phyloP scores from a whole-genome alignment of 2,888 invertebrate genomes.

The Acrobasis suavella region DNA sequence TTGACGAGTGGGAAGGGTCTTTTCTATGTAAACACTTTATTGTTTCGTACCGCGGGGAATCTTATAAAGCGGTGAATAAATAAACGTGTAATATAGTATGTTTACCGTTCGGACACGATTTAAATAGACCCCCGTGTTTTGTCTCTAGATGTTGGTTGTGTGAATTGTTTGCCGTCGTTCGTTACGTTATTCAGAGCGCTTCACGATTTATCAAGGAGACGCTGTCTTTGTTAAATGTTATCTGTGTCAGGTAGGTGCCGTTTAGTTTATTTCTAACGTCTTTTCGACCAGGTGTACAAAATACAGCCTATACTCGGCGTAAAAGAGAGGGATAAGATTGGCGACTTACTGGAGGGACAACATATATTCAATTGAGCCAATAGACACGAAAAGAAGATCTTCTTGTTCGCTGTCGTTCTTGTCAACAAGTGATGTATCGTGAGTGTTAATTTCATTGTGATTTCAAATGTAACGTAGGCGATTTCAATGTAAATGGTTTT shows the following conservation, averaged over 20 bases:
- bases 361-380: too few species aligned
- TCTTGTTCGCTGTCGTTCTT: too few species aligned
- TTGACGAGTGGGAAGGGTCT: not conserved
- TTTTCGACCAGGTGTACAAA: not conserved
- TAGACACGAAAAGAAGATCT: too few species aligned
- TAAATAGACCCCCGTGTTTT: constrained; percentile 33
- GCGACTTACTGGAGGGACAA: too few species aligned
- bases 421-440: too few species aligned
- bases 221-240: constrained; percentile 14
- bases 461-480: too few species aligned
- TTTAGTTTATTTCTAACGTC: not conserved
- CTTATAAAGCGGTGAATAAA: constrained; percentile 19
- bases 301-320: too few species aligned
- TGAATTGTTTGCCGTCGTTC: constrained; percentile 24
- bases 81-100: constrained; percentile 24
- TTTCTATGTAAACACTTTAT: constrained; percentile 10
- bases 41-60: constrained; percentile 10
- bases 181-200: constrained; percentile 21
- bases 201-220: constrained; percentile 12
- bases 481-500: too few species aligned
- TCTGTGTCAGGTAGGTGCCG: not conserved
- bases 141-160: constrained; percentile 33
- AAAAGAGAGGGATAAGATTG: too few species aligned
- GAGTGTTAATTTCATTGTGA: too few species aligned
- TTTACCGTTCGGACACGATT: constrained; percentile 48